Evolutionary conservation across 2,888 invertebrate genomes (phyloP).

Genomic region (Coelopa pilipes): DNA sequence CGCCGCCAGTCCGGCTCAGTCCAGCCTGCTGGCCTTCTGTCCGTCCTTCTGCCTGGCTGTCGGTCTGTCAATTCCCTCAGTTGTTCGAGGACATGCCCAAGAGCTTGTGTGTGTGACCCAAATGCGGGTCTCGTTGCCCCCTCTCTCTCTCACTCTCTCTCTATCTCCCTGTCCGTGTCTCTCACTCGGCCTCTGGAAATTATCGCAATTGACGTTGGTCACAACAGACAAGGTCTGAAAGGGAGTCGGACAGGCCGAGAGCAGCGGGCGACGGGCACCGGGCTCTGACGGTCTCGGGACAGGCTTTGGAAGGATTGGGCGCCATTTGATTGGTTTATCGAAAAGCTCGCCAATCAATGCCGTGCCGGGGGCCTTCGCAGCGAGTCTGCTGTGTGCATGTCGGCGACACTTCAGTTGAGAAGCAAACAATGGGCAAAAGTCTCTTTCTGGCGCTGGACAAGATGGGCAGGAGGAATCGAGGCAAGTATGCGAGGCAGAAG

Average conservation of each 20-base stretch:
- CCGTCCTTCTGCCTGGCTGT: background rate
- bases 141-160: no score
- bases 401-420: background rate
- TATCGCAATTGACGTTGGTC: constrained; percentile 19
- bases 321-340: constrained; percentile 22
- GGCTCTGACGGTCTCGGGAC: background rate
- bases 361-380: no score
- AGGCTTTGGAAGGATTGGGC: background rate
- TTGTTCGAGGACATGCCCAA: background rate
- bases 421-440: background rate
- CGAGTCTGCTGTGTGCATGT: background rate
- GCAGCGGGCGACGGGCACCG: no score
- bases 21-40: background rate
- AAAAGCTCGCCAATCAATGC: constrained; percentile 46
- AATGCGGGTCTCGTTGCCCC: background rate
- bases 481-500: no score
- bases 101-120: constrained; percentile 4
- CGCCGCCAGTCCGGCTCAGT: no score
- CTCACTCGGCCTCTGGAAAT: background rate
- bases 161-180: no score
- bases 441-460: no score
- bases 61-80: background rate
- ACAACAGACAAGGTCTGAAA: background rate
- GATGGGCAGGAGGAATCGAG: no score
- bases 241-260: no score